Evolutionary conservation across 2,888 invertebrate genomes (phyloP), one percentile per base, ranked within the genome.

Genomic region (Ophion costatus): DNA sequence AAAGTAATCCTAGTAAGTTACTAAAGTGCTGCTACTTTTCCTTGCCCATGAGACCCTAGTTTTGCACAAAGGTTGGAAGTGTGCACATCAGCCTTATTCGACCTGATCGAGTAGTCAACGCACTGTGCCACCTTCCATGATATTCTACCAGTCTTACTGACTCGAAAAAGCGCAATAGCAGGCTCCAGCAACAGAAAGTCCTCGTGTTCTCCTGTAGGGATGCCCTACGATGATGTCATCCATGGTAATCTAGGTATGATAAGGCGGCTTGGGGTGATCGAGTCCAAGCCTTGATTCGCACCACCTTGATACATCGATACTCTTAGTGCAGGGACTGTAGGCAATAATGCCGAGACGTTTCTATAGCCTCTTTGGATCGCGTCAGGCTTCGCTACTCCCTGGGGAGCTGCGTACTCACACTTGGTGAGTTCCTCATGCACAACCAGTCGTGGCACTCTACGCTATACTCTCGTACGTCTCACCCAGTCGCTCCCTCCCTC

Each of bases 301-400:
- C 14, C 51, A 51, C 51, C 51, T 51, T 51, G 51, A 51, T 51
- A 51, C 51, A 51, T 51, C 51, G 51, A 51, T 51, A 14, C 51
- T 51, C 51, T 51, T 51, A 51, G 45, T 14, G 45, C 11, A 45
- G 14, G 51, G 17, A 17, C 4, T 51, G 14, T 51, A 45, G 45
- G 61, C 61, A 74, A 61, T 61, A 61, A 20, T 20, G 20, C 59
- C 3, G 38, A n/a, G 70, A 56, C 33, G 51, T 38, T 7, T 57
- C 57, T n/a, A 56, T 22, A 29, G 17, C 20, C 17, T 17, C 51
- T 51, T 51, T 73, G 6, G 77, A 80, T 77, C 63, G 75, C 63
- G 57, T 79, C 82, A 83, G 70, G 56, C 77, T 57, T 69, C 20
- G 20, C 20, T 22, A 80, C 63, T 77, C 74, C 74, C 75, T 17